These are phyloP conservation scores for Ammospiza maritima DNA, from an alignment of 2,797 vertebrate species.

Conservation along the genomic window DNA sequence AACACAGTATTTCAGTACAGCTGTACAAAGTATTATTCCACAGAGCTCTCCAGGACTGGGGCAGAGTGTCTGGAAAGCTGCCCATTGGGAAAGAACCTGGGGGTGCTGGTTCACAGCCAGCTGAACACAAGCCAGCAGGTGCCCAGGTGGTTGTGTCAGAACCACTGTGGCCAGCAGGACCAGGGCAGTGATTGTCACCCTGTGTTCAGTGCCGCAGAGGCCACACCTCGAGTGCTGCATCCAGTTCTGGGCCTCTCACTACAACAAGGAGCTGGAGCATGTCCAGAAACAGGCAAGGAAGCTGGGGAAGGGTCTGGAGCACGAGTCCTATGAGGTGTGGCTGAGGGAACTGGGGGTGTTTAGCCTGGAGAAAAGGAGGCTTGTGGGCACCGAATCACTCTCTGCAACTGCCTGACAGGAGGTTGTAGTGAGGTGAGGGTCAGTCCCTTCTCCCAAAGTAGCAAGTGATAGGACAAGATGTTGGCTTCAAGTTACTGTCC, in stretches of 20 bases:
- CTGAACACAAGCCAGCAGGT: neutral
- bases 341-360: neutral
- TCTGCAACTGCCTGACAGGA: neutral
- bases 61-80: neutral
- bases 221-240: accelerated
- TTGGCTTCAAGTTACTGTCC: neutral
- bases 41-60: neutral
- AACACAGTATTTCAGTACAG: neutral
- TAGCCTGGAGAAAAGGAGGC: neutral
- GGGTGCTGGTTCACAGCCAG: neutral
- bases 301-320: neutral
- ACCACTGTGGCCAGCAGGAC: neutral
- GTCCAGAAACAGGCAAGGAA: neutral
- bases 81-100: neutral
- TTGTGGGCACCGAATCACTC: accelerated
- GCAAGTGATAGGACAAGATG: neutral
- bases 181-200: neutral
- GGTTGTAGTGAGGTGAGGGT: neutral
- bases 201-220: neutral
- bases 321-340: neutral
- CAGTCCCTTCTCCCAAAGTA: no score
- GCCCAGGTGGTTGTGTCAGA: neutral
- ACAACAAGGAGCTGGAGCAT: neutral
- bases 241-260: neutral
- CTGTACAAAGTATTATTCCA: neutral